Evolutionary conservation across 2,113 vertebrate species (phyloP), one percentile per base, ranked within the genome.

Genomic region (Peromyscus maniculatus): DNA sequence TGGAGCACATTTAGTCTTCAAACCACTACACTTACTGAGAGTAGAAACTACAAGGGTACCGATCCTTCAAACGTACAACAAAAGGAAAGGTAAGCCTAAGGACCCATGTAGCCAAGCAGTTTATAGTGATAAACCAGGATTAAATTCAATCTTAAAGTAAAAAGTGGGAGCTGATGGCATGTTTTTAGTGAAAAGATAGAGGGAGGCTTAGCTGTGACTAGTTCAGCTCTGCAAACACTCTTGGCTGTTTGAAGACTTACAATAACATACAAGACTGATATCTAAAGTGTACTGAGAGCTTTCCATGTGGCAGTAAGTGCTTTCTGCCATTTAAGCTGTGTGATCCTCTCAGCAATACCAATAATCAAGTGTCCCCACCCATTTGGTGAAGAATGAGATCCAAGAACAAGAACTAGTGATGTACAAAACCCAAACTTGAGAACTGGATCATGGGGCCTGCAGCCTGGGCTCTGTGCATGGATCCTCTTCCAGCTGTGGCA

Each of bases 131-230:
- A 22, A 82, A 9, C 39, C 31, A 13, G 52, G 24, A 86, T 31
- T 74, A 88, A 94, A 79, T 24, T 67, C 89, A 95, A 91, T 36
- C 13, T 78, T 72, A 52, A 78, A 88, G n/a, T 52, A 84, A 67
- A 49, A 21, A 46, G 36, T n/a, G 13, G 10, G 7, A 84, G 19
- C 10, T 7, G 80, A 26, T 24, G 78, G 10, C 79, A 82, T n/a
- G 95, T 97, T 95, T 79, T 91, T 16, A 77, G 31, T 66, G 22
- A 64, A 36, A 90, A 93, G 89, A 94, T 17, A 64, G 3, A 67
- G 28, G 9, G 64, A 57, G 33, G 71, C 77, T 94, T 83, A 92
- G 4, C 49, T 72, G 36, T 77, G 67, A 78, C 0, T 43, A 3
- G 0, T 89, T 92, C 62, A 62, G 9, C 74, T 90, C 26, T 59